phyloP scores from a whole-genome alignment of 2,113 vertebrate genomes.

The Heteronetta atricapilla region DNA sequence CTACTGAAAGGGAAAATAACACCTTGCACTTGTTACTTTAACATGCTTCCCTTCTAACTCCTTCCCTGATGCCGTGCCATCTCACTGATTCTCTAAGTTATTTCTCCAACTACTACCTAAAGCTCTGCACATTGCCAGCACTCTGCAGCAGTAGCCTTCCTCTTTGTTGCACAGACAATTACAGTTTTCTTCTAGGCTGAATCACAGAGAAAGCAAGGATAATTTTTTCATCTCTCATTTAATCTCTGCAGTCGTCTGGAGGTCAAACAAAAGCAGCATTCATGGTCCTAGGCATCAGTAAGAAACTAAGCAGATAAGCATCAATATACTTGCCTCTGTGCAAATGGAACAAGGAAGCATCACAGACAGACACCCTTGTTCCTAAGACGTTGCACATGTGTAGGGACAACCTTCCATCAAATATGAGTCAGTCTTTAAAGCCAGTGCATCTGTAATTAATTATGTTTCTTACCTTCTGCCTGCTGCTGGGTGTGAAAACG shows the following conservation, averaged over 20 bases:
- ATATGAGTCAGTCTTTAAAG: background rate
- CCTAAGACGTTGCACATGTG: background rate
- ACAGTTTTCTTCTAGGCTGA: background rate
- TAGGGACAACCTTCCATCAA: background rate
- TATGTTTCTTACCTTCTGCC: constrained; percentile 73
- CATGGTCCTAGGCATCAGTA: background rate
- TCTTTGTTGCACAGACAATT: background rate
- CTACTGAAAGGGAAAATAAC: background rate
- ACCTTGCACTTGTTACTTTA: background rate
- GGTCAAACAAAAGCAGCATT: constrained; percentile 42
- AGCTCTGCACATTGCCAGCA: background rate
- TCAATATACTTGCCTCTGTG: background rate
- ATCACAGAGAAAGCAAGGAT: background rate
- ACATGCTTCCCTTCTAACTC: background rate
- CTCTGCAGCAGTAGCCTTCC: background rate
- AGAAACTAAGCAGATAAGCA: background rate
- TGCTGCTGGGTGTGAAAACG: constrained; percentile 81
- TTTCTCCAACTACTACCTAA: background rate
- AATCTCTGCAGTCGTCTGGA: background rate
- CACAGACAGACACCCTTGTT: constrained; percentile 5
- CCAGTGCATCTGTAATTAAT: constrained; percentile 18
- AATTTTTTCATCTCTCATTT: background rate
- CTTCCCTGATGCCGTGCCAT: background rate
- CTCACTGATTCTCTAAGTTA: background rate
- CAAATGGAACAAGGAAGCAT: background rate